Conservation (phyloP, 2,888 invertebrate species). For the Pachliopta kotzebuea region DNA sequence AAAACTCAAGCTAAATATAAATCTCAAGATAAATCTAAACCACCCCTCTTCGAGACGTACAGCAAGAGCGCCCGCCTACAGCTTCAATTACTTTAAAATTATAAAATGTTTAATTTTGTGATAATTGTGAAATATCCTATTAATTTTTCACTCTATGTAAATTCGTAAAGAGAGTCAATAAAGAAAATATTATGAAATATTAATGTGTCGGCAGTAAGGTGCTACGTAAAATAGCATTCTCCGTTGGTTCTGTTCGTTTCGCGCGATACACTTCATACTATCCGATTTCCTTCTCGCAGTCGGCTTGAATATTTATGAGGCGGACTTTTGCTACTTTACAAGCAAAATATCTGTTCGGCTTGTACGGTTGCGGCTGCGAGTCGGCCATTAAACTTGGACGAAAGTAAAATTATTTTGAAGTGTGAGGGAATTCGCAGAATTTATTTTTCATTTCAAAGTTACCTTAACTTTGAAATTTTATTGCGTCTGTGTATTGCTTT, state of each 20-base stretch:
- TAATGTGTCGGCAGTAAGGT: neutral
- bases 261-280: slow-evolving; percentile 36
- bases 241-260: slow-evolving; percentile 6
- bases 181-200: neutral
- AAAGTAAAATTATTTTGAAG: slow-evolving; percentile 16
- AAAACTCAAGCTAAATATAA: too few relatives aligned
- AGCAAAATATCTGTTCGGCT: slow-evolving; percentile 39
- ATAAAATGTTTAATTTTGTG: neutral
- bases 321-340: slow-evolving; percentile 57
- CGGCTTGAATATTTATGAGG: slow-evolving; percentile 64
- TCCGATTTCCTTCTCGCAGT: slow-evolving; percentile 53
- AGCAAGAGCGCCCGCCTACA: too few relatives aligned
- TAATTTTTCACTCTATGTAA: neutral
- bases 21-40: too few relatives aligned
- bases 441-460: neutral
- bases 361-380: slow-evolving; percentile 3
- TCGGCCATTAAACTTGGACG: slow-evolving; percentile 4
- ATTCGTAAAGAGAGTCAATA: neutral
- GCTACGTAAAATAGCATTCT: neutral
- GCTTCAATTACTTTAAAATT: too few relatives aligned
- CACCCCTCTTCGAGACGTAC: too few relatives aligned
- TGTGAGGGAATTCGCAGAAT: neutral
- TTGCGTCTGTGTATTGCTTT: neutral
- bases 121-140: neutral
- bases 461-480: neutral